Conservation (phyloP, 2,797 vertebrate genomes). For the Clarias pachynema region DNA sequence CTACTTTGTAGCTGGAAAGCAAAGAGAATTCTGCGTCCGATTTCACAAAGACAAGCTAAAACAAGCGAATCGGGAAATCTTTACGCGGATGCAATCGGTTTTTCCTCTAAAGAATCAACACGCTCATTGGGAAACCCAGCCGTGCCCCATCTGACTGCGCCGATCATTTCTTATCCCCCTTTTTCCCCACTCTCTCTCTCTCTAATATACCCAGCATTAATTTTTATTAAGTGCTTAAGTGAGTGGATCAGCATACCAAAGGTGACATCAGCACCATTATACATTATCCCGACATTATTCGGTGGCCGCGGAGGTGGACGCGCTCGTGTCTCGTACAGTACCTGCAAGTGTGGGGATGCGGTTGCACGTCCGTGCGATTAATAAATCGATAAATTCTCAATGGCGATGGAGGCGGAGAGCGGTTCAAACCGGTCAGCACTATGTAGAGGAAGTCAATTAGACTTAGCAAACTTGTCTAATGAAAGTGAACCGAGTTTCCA, state of each 20-base stretch:
- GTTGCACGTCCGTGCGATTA: background rate
- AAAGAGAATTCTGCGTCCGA: too few species aligned
- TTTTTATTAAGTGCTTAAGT: conserved; percentile 69
- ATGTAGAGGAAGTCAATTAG: background rate
- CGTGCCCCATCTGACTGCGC: background rate
- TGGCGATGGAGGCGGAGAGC: background rate
- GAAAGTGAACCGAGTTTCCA: background rate
- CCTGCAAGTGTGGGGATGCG: conserved; percentile 13
- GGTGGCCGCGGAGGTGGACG: too few species aligned
- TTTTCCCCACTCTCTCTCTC: conserved; percentile 5
- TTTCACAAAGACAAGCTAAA: background rate
- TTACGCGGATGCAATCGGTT: background rate
- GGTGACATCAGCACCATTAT: conserved; percentile 60
- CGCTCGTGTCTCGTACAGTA: background rate
- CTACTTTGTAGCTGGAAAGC: too few species aligned
- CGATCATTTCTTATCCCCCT: background rate
- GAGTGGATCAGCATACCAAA: conserved; percentile 60
- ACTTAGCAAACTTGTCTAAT: background rate
- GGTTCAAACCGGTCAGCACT: background rate
- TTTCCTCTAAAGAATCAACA: background rate
- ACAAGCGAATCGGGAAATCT: background rate
- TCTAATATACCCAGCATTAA: conserved; percentile 65
- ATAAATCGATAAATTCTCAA: background rate
- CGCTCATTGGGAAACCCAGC: conserved; percentile 2
- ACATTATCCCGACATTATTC: conserved; percentile 42